phyloP scores from a whole-genome alignment of 2,888 invertebrate species.

The Zele albiditarsus region DNA sequence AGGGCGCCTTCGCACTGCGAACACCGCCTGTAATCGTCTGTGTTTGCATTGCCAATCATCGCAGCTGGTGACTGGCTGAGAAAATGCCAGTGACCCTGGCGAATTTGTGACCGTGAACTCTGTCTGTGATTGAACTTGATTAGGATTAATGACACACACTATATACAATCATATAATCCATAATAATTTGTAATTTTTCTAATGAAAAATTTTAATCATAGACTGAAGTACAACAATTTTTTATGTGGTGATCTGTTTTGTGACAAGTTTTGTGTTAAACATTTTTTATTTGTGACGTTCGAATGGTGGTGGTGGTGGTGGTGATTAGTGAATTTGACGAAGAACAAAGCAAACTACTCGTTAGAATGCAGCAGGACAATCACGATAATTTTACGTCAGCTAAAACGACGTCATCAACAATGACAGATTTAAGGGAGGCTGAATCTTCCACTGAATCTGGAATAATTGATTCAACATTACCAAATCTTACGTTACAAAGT shows the following conservation, averaged over 20 bases:
- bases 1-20: slow-evolving; percentile 79
- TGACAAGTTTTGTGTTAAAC: neutral
- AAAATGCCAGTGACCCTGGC: slow-evolving; percentile 28
- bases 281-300: slow-evolving; percentile 5
- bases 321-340: slow-evolving; percentile 32
- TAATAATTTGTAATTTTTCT: neutral
- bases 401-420: slow-evolving; percentile 37
- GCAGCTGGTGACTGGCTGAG: slow-evolving; percentile 15
- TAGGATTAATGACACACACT: slow-evolving; percentile 30
- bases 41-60: slow-evolving; percentile 48
- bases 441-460: slow-evolving; percentile 50
- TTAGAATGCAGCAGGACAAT: slow-evolving; percentile 59
- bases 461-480: slow-evolving; percentile 55
- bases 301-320: slow-evolving; percentile 23
- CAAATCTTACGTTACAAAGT: slow-evolving; percentile 76
- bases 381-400: slow-evolving; percentile 52
- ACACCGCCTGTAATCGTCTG: slow-evolving; percentile 72
- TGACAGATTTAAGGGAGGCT: slow-evolving; percentile 56
- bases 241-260: neutral
- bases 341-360: neutral
- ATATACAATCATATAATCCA: neutral
- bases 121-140: slow-evolving; percentile 26
- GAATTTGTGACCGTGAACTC: slow-evolving; percentile 32
- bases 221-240: slow-evolving; percentile 4
- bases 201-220: slow-evolving; percentile 8